Evolutionary conservation across 1,140 invertebrate species (phyloP), one percentile per base, ranked within the genome.

Genomic region (Cotesia vestalis): DNA sequence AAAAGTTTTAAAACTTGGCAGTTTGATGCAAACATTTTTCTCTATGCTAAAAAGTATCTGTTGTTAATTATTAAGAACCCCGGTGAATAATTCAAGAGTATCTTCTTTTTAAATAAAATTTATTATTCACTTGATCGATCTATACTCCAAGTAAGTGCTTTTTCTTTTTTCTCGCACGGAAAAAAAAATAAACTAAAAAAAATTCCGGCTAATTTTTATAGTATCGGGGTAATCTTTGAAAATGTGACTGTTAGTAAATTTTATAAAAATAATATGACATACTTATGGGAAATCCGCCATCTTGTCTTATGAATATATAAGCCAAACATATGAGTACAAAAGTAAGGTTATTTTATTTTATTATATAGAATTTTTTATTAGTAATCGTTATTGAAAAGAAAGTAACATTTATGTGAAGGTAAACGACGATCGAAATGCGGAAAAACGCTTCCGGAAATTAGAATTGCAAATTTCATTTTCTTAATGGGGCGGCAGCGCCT

Each of bases 401-500:
- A 34, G 40, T 40, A 57, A 70, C 17, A 71, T 40, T 9, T 55
- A 36, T 38, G n/a, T 46, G 51, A 66, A 34, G 52, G 38, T 38
- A 67, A 60, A 60, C 14, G 20, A 59, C 57, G 69, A 63, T 69
- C 52, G 51, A 75, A 72, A 69, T 52, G 51, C 60, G 72, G 66
- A 72, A 66, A 75, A 72, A 75, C 59, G 69, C 61, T 72, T 72
- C 71, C 40, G 66, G 55, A 62, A 59, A 75, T 75, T 64, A 70
- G 74, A 75, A 75, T 75, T 75, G 74, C 74, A 75, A 75, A 75
- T 75, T 75, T 75, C 74, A 75, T 75, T 75, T 75, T 69, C 74
- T 75, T 75, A 75, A 75, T 75, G 74, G 73, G 73, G 55, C 69
- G 40, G 40, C 11, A 66, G 63, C 51, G 40, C 67, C 59, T 68